These are phyloP conservation scores for Petrophora chlorosata DNA, from an alignment of 2,888 invertebrate species.

Conservation along the genomic window DNA sequence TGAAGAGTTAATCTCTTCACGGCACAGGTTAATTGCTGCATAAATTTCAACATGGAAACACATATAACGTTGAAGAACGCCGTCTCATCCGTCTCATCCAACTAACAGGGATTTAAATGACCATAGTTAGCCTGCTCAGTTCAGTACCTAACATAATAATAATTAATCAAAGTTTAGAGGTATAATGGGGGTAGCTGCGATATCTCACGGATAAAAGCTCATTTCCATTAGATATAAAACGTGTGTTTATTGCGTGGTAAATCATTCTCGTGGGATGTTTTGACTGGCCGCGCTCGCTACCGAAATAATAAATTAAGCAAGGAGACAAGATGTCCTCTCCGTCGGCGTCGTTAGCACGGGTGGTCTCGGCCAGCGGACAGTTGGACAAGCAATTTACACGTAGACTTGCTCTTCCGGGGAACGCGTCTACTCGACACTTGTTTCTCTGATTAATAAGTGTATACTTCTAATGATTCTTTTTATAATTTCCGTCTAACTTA, in stretches of 20 bases:
- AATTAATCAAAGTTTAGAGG: conserved; percentile 61
- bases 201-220: conserved; percentile 75
- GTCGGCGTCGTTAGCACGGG: conserved; percentile 68
- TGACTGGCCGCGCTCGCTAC: conserved; percentile 69
- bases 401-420: conserved; percentile 42
- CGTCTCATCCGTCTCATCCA: conserved; percentile 25
- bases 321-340: conserved; percentile 71
- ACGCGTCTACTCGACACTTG: conserved; percentile 2
- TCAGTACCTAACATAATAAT: conserved; percentile 44
- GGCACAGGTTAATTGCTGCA: conserved; percentile 43
- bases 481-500: too few species aligned
- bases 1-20: conserved; percentile 38
- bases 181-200: conserved; percentile 60
- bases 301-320: conserved; percentile 80
- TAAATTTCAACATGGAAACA: conserved; percentile 45
- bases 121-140: conserved; percentile 27
- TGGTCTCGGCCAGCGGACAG: conserved; percentile 60
- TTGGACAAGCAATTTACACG: conserved; percentile 55
- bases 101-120: conserved; percentile 16
- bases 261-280: conserved; percentile 80
- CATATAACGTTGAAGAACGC: conserved; percentile 37
- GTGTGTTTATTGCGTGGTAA: conserved; percentile 76
- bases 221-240: conserved; percentile 81
- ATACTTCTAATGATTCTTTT: too few species aligned
- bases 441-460: background rate